Base-by-base conservation (phyloP, 2,797 vertebrate genomes). In the Oryzias sinensis region DNA sequence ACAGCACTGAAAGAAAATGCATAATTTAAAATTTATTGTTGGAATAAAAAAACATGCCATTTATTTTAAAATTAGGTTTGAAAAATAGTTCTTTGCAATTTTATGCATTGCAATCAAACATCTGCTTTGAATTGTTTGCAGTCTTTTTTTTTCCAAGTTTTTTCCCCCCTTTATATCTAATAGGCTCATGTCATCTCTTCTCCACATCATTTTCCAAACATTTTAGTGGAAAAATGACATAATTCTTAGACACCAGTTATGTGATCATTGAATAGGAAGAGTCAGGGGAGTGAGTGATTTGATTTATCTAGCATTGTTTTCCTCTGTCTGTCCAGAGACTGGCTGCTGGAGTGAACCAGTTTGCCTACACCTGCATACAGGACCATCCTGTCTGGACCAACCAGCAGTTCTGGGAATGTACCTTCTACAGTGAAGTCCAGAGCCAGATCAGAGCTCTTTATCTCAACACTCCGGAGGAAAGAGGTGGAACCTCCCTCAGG, bases 351-450 rank as follows among this genome's bases (percentile, higher is more conserved):
- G 95, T 99, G 69, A 97, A 93, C 90, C 97, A 99, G 83, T 99
- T 97, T 90, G 96, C 95, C 53, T 99, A 99, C 82, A 96, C 95
- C 27, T 99, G 97, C 84, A 93, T 99, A 4, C 97, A 99, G 77
- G 97, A 99, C 72, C 97, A 99, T 85, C 93, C 95, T 43, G 93
- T 99, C 69, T 99, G 97, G 97, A 93, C 96, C 68, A 99, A 93
- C 86, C 96, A 97, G 68, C 96, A 98, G 66, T 99, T 98, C 75
- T 99, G 97, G 97, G 97, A 99, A 85, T 93, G 95, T 62, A 97
- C 96, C 3, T 99, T 99, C 88, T 99, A 99, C 56, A 95, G 93
- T 47, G 96, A 96, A 0, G 97, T 97, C 40, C 97, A 99, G 74
- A 91, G 93, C 74, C 96, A 99, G 85, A 97, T 99, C 83, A 89